Evolutionary conservation across 1,140 invertebrate species (phyloP), one percentile per base, ranked within the genome.

Genomic region (Brachionus manjavacas): DNA sequence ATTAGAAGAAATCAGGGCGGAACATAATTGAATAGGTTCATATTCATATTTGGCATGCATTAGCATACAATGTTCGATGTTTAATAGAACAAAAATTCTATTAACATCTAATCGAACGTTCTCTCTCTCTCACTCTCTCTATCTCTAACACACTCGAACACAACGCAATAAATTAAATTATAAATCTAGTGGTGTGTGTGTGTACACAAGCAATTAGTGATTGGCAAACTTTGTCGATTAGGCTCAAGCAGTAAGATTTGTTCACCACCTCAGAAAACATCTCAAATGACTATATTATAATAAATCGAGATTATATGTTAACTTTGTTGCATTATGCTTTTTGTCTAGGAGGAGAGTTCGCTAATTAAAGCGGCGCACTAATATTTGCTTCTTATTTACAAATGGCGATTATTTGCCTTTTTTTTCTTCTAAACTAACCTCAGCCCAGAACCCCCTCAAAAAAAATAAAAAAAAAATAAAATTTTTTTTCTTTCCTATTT

Each of bases 291-390:
- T 72, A 9, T 43, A 72, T 72, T 72, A 72, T 72, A 39, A 72
- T 72, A 72, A 60, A 72, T 72, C 39, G 39, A 72, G 68, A 72
- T 72, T 72, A 72, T 72, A 41, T 72, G 68, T 72, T 72, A 72
- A 72, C 68, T 72, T 72, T 72, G 41, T 72, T 72, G 16, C 39
- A 39, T 68, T 31, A 68, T 68, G 39, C 7, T 39, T 35, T 35
- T 14, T n/a, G n/a, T n/a, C 68, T 43, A 72, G 68, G 68, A 72
- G 68, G 68, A 72, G 68, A 72, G 68, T 72, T 72, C 68, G 35
- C 16, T 20, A 39, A 39, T 41, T 39, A 72, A 41, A 72, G 16
- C 39, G n/a, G 31, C 39, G 31, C 39, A 41, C 31, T 72, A 41
- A 39, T 41, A 35, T 72, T 41, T 41, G 31, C 31, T 20, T 72